These are phyloP conservation scores for Pangasianodon gigas DNA, from an alignment of 2,113 vertebrate species.

Conservation along the genomic window DNA sequence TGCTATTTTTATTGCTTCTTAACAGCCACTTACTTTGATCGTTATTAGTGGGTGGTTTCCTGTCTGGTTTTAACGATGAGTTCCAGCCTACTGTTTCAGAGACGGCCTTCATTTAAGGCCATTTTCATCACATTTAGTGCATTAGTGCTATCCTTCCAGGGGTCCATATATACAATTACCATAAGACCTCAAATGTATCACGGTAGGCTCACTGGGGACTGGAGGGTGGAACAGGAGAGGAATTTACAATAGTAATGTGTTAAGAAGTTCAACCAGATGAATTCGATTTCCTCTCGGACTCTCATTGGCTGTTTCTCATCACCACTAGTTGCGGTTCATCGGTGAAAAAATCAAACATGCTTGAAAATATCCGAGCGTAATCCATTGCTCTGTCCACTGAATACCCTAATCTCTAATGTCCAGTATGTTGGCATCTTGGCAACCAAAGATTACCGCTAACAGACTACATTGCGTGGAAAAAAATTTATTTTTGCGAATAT, in stretches of 20 bases:
- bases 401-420: no score
- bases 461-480: neutral
- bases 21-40: slow-evolving; percentile 12
- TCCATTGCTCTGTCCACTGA: no score
- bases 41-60: neutral
- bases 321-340: no score
- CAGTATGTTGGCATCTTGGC: no score
- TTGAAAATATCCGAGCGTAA: no score
- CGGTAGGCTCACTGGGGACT: neutral
- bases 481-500: neutral
- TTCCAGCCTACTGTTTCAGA: slow-evolving; percentile 12
- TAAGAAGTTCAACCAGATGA: neutral
- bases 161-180: slow-evolving; percentile 1
- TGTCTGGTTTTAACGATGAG: neutral
- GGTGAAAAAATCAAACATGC: neutral
- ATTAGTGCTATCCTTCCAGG: slow-evolving; percentile 16
- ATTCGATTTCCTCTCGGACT: neutral
- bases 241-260: neutral
- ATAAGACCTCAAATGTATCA: neutral
- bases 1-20: neutral
- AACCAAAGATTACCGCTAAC: neutral
- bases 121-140: slow-evolving; percentile 14
- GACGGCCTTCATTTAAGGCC: slow-evolving; percentile 22
- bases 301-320: neutral
- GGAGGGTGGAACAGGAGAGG: neutral